Percentiles rank a stretch among this genome's conserved stretches.
phyloP scores from a whole-genome alignment of 2,888 invertebrate genomes.

The Phyllotreta cruciferae region DNA sequence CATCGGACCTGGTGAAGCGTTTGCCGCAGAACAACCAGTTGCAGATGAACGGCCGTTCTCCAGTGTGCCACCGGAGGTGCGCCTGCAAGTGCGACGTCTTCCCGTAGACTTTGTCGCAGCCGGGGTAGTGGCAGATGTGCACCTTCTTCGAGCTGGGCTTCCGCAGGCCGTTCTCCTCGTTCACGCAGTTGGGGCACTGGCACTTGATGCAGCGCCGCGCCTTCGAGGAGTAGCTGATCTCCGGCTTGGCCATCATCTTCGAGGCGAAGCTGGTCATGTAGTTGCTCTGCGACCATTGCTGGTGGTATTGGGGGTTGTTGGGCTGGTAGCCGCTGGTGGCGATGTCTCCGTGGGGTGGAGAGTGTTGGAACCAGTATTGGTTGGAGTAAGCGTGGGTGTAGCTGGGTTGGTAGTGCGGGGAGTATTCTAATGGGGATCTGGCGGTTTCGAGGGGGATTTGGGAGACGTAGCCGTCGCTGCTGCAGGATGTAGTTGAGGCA shows the following conservation, averaged over 20 bases:
- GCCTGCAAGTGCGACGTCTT: conserved; percentile 86
- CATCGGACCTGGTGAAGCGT: conserved; percentile 90
- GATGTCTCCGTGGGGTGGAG: conserved; percentile 57
- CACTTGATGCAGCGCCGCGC: conserved; percentile 78
- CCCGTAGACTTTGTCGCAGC: conserved; percentile 88
- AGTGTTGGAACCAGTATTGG: conserved; percentile 58
- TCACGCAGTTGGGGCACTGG: conserved; percentile 81
- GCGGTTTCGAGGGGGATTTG: conserved; percentile 54
- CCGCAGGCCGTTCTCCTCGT: conserved; percentile 78
- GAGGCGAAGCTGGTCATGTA: conserved; percentile 57
- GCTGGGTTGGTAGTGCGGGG: conserved; percentile 55
- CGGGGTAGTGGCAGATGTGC: conserved; percentile 87
- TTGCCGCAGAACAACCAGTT: conserved; percentile 90
- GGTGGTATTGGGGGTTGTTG: conserved; percentile 63
- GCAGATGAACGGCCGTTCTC: conserved; percentile 90
- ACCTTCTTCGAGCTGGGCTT: conserved; percentile 83
- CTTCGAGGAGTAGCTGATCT: conserved; percentile 58
- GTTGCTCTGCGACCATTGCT: conserved; percentile 61
- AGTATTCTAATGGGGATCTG: conserved; percentile 54
- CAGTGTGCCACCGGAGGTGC: conserved; percentile 82
- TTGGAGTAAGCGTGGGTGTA: conserved; percentile 50
- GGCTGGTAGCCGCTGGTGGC: conserved; percentile 58
- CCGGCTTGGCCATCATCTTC: conserved; percentile 59
- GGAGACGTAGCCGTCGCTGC: conserved; percentile 55
- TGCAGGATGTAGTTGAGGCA: conserved; percentile 55